Evolutionary conservation across 2,113 vertebrate species (phyloP).

Genomic region (Boleophthalmus pectinirostris): DNA sequence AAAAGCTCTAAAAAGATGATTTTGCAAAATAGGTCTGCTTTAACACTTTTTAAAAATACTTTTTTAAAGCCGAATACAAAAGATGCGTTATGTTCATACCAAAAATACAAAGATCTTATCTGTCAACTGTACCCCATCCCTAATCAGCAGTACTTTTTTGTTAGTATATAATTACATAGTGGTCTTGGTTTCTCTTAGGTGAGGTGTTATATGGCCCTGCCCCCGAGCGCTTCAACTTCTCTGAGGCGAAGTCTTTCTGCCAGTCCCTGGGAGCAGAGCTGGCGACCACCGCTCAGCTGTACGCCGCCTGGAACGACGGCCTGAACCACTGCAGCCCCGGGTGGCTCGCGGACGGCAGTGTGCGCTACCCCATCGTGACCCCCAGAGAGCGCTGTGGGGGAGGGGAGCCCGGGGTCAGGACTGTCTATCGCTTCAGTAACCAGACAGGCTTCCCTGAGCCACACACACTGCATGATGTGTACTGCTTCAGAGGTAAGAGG

Average conservation of each 20-base stretch:
- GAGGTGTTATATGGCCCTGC: constrained; percentile 83
- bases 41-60: too few relatives aligned
- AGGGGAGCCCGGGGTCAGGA: constrained; percentile 85
- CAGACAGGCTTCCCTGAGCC: constrained; percentile 91
- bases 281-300: constrained; percentile 87
- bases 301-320: constrained; percentile 87
- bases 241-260: constrained; percentile 83
- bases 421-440: constrained; percentile 88
- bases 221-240: constrained; percentile 80
- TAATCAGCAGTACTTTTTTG: too few relatives aligned
- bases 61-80: too few relatives aligned
- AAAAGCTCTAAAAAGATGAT: too few relatives aligned
- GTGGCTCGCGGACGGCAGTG: constrained; percentile 91
- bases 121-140: too few relatives aligned
- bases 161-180: neutral
- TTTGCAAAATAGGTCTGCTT: too few relatives aligned
- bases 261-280: constrained; percentile 75
- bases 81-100: too few relatives aligned
- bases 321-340: constrained; percentile 90
- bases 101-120: too few relatives aligned
- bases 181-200: constrained; percentile 70
- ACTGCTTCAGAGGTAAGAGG: constrained; percentile 88
- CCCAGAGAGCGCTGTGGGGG: constrained; percentile 89
- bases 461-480: constrained; percentile 83
- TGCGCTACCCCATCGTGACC: constrained; percentile 89